Evolutionary conservation across 2,888 invertebrate species (phyloP).

Genomic region (Syrphus vitripennis): DNA sequence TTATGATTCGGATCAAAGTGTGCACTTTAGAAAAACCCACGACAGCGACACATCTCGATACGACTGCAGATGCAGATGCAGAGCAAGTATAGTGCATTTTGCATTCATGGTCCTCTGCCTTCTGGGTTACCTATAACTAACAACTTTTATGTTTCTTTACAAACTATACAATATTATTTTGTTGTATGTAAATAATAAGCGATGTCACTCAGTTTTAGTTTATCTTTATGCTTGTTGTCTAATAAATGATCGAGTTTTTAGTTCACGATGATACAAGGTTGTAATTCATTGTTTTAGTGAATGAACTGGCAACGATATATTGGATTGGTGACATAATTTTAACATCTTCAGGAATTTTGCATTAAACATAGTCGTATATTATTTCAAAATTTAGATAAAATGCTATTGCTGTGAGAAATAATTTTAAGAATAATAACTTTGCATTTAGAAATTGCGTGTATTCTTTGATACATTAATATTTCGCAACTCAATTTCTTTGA

Average conservation of each 20-base stretch:
- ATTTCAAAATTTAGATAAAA: not conserved
- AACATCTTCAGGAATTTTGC: not conserved
- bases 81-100: constrained; percentile 22
- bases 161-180: constrained; percentile 59
- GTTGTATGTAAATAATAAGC: constrained; percentile 15
- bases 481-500: not conserved
- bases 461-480: not conserved
- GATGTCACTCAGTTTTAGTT: constrained; percentile 57
- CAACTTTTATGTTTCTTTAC: constrained; percentile 58
- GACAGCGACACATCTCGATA: not conserved
- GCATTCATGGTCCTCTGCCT: constrained; percentile 2
- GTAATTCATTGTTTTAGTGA: constrained; percentile 65
- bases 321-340: constrained; percentile 27
- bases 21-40: constrained; percentile 50
- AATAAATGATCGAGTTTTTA: constrained; percentile 39
- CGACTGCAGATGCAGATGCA: not conserved
- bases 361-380: not conserved
- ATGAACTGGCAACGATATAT: constrained; percentile 32
- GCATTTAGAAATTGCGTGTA: not conserved
- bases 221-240: constrained; percentile 37
- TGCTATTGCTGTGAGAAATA: not conserved
- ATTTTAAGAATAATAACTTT: not conserved
- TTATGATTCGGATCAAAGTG: constrained; percentile 68
- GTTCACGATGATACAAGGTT: constrained; percentile 34
- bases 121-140: not conserved